These are phyloP conservation scores for Pterois miles DNA, from an alignment of 2,797 vertebrate genomes.

Conservation along the genomic window DNA sequence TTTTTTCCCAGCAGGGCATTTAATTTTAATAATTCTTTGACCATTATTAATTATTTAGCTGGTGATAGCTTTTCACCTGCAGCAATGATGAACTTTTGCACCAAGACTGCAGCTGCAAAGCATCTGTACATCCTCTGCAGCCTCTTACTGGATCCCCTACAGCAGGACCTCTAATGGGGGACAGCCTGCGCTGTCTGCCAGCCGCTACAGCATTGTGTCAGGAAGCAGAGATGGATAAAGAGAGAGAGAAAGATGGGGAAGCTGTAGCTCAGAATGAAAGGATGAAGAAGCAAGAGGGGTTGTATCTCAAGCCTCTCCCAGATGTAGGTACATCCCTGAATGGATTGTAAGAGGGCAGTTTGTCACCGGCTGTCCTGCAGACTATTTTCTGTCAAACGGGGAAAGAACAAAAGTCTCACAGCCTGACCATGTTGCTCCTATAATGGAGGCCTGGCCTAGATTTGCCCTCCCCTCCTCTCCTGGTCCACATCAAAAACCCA, in stretches of 20 bases:
- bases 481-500: slow-evolving; percentile 42
- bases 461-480: slow-evolving; percentile 29
- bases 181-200: slow-evolving; percentile 1
- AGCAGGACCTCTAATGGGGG: slow-evolving; percentile 8
- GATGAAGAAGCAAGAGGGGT: slow-evolving; percentile 19
- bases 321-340: slow-evolving; percentile 53
- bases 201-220: slow-evolving; percentile 15
- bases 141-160: slow-evolving; percentile 20
- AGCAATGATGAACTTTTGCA: background rate
- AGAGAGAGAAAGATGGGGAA: slow-evolving; percentile 36
- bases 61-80: background rate
- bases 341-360: slow-evolving; percentile 59
- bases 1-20: background rate
- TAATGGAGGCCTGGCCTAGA: slow-evolving; percentile 49
- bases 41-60: background rate
- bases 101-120: background rate
- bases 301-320: slow-evolving; percentile 44
- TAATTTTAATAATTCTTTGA: background rate
- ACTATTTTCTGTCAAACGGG: slow-evolving; percentile 40
- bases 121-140: slow-evolving; percentile 1
- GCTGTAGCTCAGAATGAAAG: slow-evolving; percentile 43
- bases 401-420: slow-evolving; percentile 20
- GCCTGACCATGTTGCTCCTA: slow-evolving; percentile 23
- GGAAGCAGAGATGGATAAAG: slow-evolving; percentile 8
- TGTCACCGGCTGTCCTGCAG: slow-evolving; percentile 64